Evolutionary conservation across 2,888 invertebrate genomes (phyloP).

Genomic region (Dascillus cervinus): DNA sequence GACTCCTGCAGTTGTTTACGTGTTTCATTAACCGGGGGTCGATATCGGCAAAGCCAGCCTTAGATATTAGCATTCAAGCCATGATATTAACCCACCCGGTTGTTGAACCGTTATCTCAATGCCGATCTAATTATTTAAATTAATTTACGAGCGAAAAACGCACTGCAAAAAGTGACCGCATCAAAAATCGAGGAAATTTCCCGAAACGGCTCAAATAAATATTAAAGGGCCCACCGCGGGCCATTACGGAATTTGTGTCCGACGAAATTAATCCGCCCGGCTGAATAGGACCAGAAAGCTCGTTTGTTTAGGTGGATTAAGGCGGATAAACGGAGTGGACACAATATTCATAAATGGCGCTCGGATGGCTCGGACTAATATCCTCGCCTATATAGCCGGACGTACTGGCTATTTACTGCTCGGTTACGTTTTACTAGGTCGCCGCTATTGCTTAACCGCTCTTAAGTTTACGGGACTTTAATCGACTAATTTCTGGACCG

Average conservation of each 20-base stretch:
- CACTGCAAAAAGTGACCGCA: too few species aligned
- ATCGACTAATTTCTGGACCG: too few species aligned
- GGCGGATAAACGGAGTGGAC: constrained; percentile 4
- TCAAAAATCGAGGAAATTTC: too few species aligned
- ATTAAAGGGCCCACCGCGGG: background rate
- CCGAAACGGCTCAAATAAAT: too few species aligned
- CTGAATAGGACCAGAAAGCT: constrained; percentile 1
- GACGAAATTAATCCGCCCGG: background rate
- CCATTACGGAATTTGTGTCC: background rate
- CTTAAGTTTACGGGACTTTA: too few species aligned
- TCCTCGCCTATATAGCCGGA: constrained; percentile 6
- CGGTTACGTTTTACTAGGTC: constrained; percentile 9
- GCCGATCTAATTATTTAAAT: constrained; percentile 17
- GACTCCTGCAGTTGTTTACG: constrained; percentile 19
- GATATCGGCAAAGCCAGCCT: constrained; percentile 16
- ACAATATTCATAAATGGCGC: constrained; percentile 8
- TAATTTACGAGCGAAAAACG: constrained; percentile 14
- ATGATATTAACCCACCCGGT: constrained; percentile 17
- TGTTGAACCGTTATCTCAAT: constrained; percentile 20
- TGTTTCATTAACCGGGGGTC: constrained; percentile 20
- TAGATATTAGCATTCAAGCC: constrained; percentile 18
- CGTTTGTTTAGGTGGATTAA: constrained; percentile 8
- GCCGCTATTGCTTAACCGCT: too few species aligned
- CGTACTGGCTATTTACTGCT: constrained; percentile 10
- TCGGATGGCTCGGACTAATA: constrained; percentile 7